Evolutionary conservation across 2,113 vertebrate species (phyloP).

Genomic region (Tetrax tetrax): DNA sequence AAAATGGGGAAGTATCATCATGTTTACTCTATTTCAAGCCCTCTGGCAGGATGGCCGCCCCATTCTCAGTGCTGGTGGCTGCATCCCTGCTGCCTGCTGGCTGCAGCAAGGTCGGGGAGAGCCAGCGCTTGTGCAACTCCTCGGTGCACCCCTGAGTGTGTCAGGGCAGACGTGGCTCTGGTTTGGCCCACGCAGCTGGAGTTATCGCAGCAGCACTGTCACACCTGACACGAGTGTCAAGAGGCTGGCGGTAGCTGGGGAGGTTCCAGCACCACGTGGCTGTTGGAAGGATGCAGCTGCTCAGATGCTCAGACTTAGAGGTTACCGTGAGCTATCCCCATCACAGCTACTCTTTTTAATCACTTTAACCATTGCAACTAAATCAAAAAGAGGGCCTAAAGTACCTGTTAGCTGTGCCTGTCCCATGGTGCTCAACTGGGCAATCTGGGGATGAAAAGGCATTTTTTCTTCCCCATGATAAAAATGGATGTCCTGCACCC

Average conservation of each 20-base stretch:
- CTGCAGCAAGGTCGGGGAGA: not conserved
- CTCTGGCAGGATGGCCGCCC: not conserved
- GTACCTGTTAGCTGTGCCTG: not conserved
- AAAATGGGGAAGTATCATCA: not conserved
- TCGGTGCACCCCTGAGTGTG: not conserved
- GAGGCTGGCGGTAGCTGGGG: not conserved
- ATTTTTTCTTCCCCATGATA: not conserved
- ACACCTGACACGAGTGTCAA: rapidly evolving
- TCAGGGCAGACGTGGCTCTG: not conserved
- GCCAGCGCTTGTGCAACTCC: not conserved
- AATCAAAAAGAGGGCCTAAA: not conserved
- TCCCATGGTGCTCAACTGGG: not conserved
- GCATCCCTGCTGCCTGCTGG: not conserved
- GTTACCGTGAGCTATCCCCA: not conserved
- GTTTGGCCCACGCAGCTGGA: not conserved
- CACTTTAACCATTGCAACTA: not conserved
- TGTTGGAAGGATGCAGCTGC: not conserved
- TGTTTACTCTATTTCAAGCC: not conserved
- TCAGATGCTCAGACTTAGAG: not conserved
- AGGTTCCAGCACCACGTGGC: not conserved
- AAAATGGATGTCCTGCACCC: not conserved
- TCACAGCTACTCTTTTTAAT: not conserved
- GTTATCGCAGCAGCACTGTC: not conserved
- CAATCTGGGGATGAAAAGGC: not conserved
- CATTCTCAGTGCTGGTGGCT: not conserved